Evolutionary conservation across 2,113 vertebrate genomes (phyloP).

Genomic region (Phyllostomus discolor): DNA sequence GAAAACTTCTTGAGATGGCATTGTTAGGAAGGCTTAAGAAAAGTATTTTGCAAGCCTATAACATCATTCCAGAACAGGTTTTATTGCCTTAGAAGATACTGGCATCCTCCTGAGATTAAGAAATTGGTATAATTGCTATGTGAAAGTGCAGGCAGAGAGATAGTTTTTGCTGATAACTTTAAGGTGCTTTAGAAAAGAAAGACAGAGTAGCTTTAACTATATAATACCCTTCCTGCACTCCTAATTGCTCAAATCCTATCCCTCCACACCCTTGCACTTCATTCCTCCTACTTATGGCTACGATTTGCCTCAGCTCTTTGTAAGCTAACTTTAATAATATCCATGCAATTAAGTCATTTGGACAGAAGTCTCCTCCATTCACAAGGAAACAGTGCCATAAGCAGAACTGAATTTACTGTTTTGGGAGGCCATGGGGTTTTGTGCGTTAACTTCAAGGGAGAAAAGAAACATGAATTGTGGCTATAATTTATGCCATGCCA

Average conservation of each 20-base stretch:
- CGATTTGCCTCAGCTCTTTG: neutral
- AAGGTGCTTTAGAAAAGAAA: slow-evolving; percentile 22
- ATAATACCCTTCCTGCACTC: neutral
- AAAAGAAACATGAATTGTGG: neutral
- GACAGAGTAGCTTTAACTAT: neutral
- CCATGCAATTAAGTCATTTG: neutral
- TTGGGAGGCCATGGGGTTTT: neutral
- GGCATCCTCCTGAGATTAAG: slow-evolving; percentile 51
- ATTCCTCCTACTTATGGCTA: neutral
- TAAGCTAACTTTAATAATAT: neutral
- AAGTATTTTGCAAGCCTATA: slow-evolving; percentile 23
- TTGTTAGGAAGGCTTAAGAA: slow-evolving; percentile 34
- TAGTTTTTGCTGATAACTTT: slow-evolving; percentile 41
- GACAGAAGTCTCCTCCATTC: neutral
- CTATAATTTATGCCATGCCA: neutral
- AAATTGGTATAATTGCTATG: slow-evolving; percentile 57
- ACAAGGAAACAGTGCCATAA: neutral
- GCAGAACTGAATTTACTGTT: neutral
- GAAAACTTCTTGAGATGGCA: slow-evolving; percentile 15
- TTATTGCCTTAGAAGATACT: slow-evolving; percentile 32
- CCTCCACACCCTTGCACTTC: neutral
- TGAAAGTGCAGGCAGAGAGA: slow-evolving; percentile 29
- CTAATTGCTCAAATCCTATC: neutral
- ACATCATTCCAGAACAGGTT: slow-evolving; percentile 52
- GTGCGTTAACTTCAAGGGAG: neutral